phyloP scores from a whole-genome alignment of 1,140 invertebrate genomes.

The Anoplolepis gracilipes region DNA sequence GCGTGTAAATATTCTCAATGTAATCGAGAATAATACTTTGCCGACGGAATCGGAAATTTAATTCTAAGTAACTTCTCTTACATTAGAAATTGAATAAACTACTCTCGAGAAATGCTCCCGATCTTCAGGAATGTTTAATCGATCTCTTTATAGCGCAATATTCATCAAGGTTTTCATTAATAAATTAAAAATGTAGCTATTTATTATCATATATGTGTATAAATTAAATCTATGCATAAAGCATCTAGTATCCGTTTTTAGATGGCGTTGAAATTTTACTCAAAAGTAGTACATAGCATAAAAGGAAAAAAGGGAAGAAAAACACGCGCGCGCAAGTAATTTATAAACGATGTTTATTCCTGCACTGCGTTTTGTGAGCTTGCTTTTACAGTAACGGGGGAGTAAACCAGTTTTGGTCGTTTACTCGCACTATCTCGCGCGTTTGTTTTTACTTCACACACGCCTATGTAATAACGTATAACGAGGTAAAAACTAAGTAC shows the following conservation, averaged over 20 bases:
- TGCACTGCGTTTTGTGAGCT: slow-evolving; percentile 42
- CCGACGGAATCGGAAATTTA: background rate
- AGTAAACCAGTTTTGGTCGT: slow-evolving; percentile 54
- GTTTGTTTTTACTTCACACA: slow-evolving; percentile 15
- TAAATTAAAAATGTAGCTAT: background rate
- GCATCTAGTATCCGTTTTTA: background rate
- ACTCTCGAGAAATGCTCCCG: background rate
- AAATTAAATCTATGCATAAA: background rate
- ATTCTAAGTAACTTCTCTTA: background rate
- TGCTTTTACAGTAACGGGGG: slow-evolving; percentile 50
- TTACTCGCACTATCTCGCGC: slow-evolving; percentile 49
- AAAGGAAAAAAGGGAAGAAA: slow-evolving; percentile 12
- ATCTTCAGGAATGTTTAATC: background rate
- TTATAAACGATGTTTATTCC: slow-evolving; percentile 72
- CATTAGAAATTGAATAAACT: background rate
- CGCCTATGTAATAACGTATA: slow-evolving; percentile 53
- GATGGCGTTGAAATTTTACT: background rate
- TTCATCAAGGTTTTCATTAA: background rate
- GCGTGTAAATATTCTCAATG: background rate
- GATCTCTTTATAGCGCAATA: background rate
- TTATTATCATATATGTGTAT: background rate
- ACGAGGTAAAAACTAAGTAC: slow-evolving; percentile 70
- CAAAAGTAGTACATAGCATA: background rate
- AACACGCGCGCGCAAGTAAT: slow-evolving; percentile 14
- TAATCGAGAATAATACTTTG: background rate